These are phyloP conservation scores for Colaptes auratus DNA, from an alignment of 2,113 vertebrate genomes.

Conservation along the genomic window DNA sequence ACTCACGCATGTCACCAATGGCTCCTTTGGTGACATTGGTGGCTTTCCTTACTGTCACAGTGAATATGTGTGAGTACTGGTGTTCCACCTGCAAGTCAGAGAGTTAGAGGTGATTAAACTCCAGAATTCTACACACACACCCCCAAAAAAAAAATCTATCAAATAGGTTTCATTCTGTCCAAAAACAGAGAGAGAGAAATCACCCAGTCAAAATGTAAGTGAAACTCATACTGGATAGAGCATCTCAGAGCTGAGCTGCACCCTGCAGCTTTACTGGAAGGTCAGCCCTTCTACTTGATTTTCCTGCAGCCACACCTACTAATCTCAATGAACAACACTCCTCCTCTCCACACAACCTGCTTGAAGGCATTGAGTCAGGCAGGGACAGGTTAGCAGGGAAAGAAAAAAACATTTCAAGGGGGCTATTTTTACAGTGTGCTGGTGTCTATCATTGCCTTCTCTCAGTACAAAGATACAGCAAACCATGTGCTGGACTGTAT, in stretches of 20 bases:
- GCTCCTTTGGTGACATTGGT: constrained; percentile 94
- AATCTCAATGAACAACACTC: constrained; percentile 63
- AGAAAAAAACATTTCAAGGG: neutral
- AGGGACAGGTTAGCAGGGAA: neutral
- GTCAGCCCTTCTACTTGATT: constrained; percentile 37
- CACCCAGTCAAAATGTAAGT: constrained; percentile 12
- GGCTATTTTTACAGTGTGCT: neutral
- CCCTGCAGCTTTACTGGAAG: constrained; percentile 43
- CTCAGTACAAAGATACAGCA: neutral
- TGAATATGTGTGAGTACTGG: constrained; percentile 92
- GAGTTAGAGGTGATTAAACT: constrained; percentile 23
- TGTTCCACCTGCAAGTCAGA: constrained; percentile 89
- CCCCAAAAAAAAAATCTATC: neutral
- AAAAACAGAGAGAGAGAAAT: neutral
- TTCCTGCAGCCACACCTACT: constrained; percentile 46
- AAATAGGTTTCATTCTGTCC: neutral
- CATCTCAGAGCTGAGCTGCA: constrained; percentile 33
- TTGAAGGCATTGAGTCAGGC: constrained; percentile 41
- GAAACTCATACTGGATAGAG: constrained; percentile 75
- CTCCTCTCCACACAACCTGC: constrained; percentile 27
- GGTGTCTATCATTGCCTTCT: neutral
- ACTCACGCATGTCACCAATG: constrained; percentile 95
- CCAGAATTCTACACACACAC: neutral
- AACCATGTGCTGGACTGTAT: too few relatives aligned
- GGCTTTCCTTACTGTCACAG: constrained; percentile 86